Base-by-base conservation (phyloP, 2,888 invertebrate genomes). In the Ophion slaviceki region DNA sequence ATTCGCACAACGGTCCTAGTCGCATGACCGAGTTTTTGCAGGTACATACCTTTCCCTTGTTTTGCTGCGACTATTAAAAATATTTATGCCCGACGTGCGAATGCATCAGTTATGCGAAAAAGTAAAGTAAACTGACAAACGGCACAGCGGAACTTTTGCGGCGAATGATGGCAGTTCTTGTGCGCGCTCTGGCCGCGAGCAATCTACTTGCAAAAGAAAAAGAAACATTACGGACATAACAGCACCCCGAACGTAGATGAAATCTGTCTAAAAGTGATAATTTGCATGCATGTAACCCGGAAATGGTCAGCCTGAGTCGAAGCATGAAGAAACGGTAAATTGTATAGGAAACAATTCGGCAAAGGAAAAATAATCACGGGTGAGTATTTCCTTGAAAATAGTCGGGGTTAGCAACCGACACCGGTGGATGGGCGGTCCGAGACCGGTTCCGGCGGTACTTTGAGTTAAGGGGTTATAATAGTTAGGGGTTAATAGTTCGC, bases 11-110 rank as follows among this genome's bases (percentile, higher is more conserved):
- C 14, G 45, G 59, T 40, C 36, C 70, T 47, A 28, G 36, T 17
- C 20, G 61, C 47, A 45, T 45, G 70, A 47, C 24, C 64, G 59
- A 77, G 20, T 14, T 74, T 62, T 62, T 32, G 24, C 74, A 24
- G 40, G 24, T 45, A 62, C 24, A 10, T 77, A 67, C 66, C 67
- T 66, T 77, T 67, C 67, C 53, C 59, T 77, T 53, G 53, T 66
- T 66, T 36, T 59, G 7, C 17, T 17, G 10, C 17, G 32, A 77
- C 32, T 36, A 66, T 66, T 66, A 53, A 67, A 67, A 77, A 77
- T 77, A 57, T 77, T 77, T 67, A 67, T 53, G 67, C 28, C 24
- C 67, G 17, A 57, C 45, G 62, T 45, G 36, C 53, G 8, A 36
- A 59, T 71, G 45, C 20, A 28, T 40, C 17, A 24, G 61, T 62